Evolutionary conservation across 2,888 invertebrate genomes (phyloP).

Genomic region (Linyphia triangularis): DNA sequence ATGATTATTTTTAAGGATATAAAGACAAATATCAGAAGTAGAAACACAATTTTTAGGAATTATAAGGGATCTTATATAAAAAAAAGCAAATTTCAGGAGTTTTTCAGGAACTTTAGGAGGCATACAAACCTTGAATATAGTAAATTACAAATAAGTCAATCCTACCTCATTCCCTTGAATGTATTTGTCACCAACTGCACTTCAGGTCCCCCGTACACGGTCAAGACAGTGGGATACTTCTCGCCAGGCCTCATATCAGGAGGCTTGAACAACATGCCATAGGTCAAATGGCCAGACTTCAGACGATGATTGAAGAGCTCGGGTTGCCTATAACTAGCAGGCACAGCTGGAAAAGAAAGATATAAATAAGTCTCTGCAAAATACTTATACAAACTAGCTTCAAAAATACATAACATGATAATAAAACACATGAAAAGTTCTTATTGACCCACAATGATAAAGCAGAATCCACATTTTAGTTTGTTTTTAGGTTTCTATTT

Average conservation of each 20-base stretch:
- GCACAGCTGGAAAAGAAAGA: constrained; percentile 36
- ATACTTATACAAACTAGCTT: neutral
- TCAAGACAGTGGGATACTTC: constrained; percentile 94
- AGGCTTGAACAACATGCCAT: constrained; percentile 93
- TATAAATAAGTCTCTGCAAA: neutral
- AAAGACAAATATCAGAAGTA: no score
- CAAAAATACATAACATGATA: no score
- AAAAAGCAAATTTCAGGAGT: no score
- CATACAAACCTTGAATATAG: no score
- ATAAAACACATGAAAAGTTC: neutral
- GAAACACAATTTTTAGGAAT: no score
- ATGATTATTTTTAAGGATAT: no score
- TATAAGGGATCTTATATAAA: no score
- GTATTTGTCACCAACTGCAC: constrained; percentile 98
- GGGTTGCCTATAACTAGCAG: constrained; percentile 81
- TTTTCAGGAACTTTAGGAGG: no score
- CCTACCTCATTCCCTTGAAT: constrained; percentile 86
- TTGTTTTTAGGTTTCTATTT: no score
- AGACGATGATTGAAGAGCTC: constrained; percentile 87
- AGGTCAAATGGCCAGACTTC: constrained; percentile 85
- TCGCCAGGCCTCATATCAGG: constrained; percentile 81
- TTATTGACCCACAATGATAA: no score
- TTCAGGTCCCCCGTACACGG: constrained; percentile 99
- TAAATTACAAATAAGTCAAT: neutral
- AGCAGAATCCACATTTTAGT: no score